phyloP scores from a whole-genome alignment of 2,113 vertebrate species.

The Globicephala melas region DNA sequence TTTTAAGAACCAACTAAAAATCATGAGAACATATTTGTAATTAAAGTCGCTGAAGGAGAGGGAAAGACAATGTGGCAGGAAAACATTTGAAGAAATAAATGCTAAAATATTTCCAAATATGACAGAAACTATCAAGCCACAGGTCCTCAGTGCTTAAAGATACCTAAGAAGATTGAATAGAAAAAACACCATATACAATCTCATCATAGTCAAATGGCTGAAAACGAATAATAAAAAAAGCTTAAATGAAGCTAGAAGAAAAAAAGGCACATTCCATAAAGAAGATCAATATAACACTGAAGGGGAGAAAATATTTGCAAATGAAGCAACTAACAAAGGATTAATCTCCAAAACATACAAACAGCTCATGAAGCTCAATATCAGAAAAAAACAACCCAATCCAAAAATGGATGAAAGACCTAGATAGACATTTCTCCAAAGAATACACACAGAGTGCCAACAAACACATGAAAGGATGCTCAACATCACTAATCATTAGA shows the following conservation, averaged over 20 bases:
- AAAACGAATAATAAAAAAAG: neutral
- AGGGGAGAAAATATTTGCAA: too few relatives aligned
- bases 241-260: neutral
- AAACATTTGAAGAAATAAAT: neutral
- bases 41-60: neutral
- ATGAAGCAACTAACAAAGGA: too few relatives aligned
- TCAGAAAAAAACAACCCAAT: too few relatives aligned
- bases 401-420: too few relatives aligned
- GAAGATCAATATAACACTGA: neutral
- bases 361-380: too few relatives aligned
- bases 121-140: neutral
- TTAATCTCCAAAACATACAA: too few relatives aligned
- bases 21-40: neutral
- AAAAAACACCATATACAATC: neutral
- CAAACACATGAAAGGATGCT: too few relatives aligned
- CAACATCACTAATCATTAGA: too few relatives aligned
- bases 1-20: neutral
- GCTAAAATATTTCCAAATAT: neutral
- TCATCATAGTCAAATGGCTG: neutral
- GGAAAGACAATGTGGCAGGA: neutral
- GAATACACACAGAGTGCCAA: too few relatives aligned
- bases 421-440: too few relatives aligned
- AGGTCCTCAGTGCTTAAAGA: neutral
- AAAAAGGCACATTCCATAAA: neutral
- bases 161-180: neutral